phyloP scores from a whole-genome alignment of 2,888 invertebrate species.

The Amphimallon solstitiale region DNA sequence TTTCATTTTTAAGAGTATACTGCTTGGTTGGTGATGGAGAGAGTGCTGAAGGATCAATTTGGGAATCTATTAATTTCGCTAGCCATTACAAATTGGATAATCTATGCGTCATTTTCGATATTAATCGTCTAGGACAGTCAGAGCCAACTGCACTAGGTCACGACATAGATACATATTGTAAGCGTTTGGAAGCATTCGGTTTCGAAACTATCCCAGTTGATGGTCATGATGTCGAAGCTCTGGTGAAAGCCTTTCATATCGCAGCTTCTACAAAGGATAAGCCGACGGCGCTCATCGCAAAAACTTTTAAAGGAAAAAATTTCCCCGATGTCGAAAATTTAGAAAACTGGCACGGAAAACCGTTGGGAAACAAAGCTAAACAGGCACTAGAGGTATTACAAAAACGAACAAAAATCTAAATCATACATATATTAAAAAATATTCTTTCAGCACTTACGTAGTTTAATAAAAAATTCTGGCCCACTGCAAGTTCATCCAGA shows the following conservation, averaged over 20 bases:
- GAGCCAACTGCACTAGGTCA: conserved; percentile 95
- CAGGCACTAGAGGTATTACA: conserved; percentile 68
- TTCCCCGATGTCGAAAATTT: conserved; percentile 91
- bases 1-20: conserved; percentile 79
- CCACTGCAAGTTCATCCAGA: conserved; percentile 71
- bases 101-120: conserved; percentile 95
- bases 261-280: conserved; percentile 78
- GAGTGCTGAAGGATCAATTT: conserved; percentile 97
- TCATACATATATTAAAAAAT: not conserved
- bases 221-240: conserved; percentile 93
- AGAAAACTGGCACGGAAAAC: conserved; percentile 98
- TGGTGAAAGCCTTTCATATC: conserved; percentile 88
- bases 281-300: conserved; percentile 94
- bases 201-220: conserved; percentile 92
- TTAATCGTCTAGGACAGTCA: conserved; percentile 97
- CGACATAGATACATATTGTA: conserved; percentile 86
- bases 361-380: conserved; percentile 85
- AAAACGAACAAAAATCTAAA: not conserved
- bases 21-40: conserved; percentile 98
- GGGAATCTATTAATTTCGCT: conserved; percentile 97
- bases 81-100: conserved; percentile 96
- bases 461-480: conserved; percentile 74
- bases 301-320: conserved; percentile 94
- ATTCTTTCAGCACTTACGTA: conserved; percentile 69
- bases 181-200: conserved; percentile 89